phyloP scores from a whole-genome alignment of 2,888 invertebrate species.

The Atrina japonica region DNA sequence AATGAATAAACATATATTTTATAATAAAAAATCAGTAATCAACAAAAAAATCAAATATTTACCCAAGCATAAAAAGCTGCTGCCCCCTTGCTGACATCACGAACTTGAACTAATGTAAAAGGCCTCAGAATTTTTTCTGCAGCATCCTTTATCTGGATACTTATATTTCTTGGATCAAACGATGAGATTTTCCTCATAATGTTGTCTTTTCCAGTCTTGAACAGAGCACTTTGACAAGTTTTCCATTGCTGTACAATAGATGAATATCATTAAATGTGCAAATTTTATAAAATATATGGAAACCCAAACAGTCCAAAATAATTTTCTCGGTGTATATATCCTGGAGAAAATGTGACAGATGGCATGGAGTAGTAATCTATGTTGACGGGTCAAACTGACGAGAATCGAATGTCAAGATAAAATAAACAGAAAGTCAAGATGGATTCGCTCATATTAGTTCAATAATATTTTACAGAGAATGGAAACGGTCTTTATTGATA shows the following conservation, averaged over 20 bases:
- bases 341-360: too few species aligned
- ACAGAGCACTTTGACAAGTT: constrained; percentile 72
- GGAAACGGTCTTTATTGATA: too few species aligned
- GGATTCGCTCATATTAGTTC: too few species aligned
- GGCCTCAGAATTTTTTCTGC: constrained; percentile 68
- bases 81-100: constrained; percentile 79
- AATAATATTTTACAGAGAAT: too few species aligned
- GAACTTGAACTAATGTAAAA: constrained; percentile 73
- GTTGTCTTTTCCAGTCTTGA: constrained; percentile 77
- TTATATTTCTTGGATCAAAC: constrained; percentile 71
- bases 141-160: constrained; percentile 58
- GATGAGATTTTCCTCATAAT: constrained; percentile 75
- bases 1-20: not conserved
- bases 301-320: too few species aligned
- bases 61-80: constrained; percentile 80
- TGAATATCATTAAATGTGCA: not conserved
- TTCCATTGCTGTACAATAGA: constrained; percentile 70
- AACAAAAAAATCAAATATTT: too few species aligned
- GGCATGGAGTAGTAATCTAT: too few species aligned
- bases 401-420: too few species aligned
- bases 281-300: too few species aligned
- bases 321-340: too few species aligned
- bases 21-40: not conserved
- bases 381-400: too few species aligned
- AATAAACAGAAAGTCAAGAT: too few species aligned